phyloP scores from a whole-genome alignment of 2,888 invertebrate species.

The Podotricha telesiphe region DNA sequence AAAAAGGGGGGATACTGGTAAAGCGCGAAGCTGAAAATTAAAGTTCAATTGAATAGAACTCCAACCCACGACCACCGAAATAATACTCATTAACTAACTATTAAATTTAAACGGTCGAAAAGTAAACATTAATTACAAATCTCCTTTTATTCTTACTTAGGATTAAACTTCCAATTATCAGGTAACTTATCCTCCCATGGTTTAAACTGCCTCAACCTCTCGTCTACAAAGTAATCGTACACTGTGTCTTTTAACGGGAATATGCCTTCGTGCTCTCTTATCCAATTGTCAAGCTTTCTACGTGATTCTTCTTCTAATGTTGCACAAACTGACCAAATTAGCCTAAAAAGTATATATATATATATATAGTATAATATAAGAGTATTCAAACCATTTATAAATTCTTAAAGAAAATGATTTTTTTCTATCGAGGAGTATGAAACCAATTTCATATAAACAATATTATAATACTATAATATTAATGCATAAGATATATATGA shows the following conservation, averaged over 20 bases:
- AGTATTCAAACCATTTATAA: neutral
- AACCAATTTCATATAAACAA: too few relatives aligned
- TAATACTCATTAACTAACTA: too few relatives aligned
- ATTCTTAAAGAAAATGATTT: too few relatives aligned
- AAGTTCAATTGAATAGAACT: too few relatives aligned
- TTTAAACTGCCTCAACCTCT: conserved; percentile 86
- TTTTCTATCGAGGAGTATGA: too few relatives aligned
- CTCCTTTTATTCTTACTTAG: conserved; percentile 70
- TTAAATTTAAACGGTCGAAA: too few relatives aligned
- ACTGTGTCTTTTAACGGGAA: conserved; percentile 94
- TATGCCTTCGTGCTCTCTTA: conserved; percentile 90
- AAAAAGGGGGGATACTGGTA: too few relatives aligned
- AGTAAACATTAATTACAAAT: neutral
- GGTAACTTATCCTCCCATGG: conserved; percentile 92
- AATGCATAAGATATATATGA: too few relatives aligned
- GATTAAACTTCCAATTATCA: conserved; percentile 88
- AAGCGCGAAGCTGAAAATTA: too few relatives aligned
- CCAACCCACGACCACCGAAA: too few relatives aligned
- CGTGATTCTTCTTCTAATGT: conserved; percentile 91
- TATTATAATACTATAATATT: too few relatives aligned
- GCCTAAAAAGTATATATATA: conserved; percentile 62
- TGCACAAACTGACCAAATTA: conserved; percentile 94
- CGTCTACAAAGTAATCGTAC: conserved; percentile 95
- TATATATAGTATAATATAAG: neutral
- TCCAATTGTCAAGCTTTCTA: conserved; percentile 89